A percentile compares a stretch with the other conserved stretches of the same genome.
phyloP scores from a whole-genome alignment of 1,140 invertebrate genomes.

The Drosophila ironensis region DNA sequence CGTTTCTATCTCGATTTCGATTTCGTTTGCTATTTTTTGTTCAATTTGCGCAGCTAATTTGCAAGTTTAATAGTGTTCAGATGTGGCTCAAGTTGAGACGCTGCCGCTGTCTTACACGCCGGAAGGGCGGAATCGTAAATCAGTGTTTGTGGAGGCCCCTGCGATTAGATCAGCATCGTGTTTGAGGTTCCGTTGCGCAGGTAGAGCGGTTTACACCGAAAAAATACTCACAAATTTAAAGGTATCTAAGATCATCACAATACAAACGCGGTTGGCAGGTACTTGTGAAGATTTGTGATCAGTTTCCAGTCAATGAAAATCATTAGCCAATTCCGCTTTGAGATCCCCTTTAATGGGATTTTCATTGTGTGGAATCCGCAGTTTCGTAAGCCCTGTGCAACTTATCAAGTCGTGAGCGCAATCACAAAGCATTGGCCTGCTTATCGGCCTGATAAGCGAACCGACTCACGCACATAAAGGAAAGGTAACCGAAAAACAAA shows the following conservation, averaged over 20 bases:
- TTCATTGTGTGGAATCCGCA: not conserved
- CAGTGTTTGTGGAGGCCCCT: conserved; percentile 10
- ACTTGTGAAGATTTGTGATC: too few relatives aligned
- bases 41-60: conserved; percentile 51
- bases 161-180: conserved; percentile 35
- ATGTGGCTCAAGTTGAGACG: conserved; percentile 42
- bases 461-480: conserved; percentile 33
- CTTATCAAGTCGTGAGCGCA: conserved; percentile 55
- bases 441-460: conserved; percentile 65
- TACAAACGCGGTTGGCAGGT: too few relatives aligned
- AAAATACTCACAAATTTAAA: not conserved
- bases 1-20: conserved; percentile 48
- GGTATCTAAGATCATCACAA: too few relatives aligned
- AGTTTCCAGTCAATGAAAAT: too few relatives aligned
- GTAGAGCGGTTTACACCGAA: not conserved
- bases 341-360: too few relatives aligned
- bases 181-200: conserved; percentile 27
- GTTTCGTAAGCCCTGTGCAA: conserved; percentile 29
- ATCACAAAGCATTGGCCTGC: conserved; percentile 49
- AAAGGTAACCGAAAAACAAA: conserved; percentile 10
- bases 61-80: conserved; percentile 66
- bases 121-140: conserved; percentile 37
- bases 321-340: too few relatives aligned
- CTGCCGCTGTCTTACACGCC: conserved; percentile 49
- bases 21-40: conserved; percentile 46